Evolutionary conservation across 2,113 vertebrate species (phyloP), one percentile per base, ranked within the genome.

Genomic region (Oryzias melastigma): DNA sequence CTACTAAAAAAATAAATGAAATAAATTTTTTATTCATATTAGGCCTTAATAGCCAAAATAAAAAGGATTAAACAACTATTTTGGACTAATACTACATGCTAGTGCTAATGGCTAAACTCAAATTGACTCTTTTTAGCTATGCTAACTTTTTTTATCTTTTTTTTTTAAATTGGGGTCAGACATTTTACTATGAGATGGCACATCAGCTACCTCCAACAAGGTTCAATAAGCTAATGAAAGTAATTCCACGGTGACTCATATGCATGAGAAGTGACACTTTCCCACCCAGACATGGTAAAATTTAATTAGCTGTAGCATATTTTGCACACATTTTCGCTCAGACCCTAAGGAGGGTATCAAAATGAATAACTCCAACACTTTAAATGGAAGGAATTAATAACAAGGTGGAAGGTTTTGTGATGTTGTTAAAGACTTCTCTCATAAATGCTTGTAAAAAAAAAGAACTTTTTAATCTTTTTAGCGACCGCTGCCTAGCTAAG

Each of bases 271-370:
- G 82, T 83, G 14, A 77, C 70, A 52, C 52, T 25, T 46, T 35
- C 14, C 14, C 7, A 24, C 20, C 62, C 53, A 29, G 62, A 52
- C 49, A 52, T 29, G 68, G n/a, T 48, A 12, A 27, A 68, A 29
- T 84, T 84, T 78, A 85, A 80, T 81, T 75, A 75, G 73, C 60
- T 64, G 73, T 77, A 69, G 64, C 67, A 56, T 69, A 56, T 77
- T 74, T 62, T 61, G 20, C 60, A 40, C 53, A 43, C 45, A 50
- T 67, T 77, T 69, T 63, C 58, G 65, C 42, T 62, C 35, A 29
- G 29, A 22, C 50, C 22, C 46, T 56, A 12, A 58, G 52, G 70
- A 80, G 56, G 22, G 47, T 12, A 59, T 70, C 46, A 3, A 56
- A 68, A 71, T 57, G 10, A n/a, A 19, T 58, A 59, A 64, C 54